Conservation (phyloP, 2,888 invertebrate genomes). For the Scaptomyza parva region DNA sequence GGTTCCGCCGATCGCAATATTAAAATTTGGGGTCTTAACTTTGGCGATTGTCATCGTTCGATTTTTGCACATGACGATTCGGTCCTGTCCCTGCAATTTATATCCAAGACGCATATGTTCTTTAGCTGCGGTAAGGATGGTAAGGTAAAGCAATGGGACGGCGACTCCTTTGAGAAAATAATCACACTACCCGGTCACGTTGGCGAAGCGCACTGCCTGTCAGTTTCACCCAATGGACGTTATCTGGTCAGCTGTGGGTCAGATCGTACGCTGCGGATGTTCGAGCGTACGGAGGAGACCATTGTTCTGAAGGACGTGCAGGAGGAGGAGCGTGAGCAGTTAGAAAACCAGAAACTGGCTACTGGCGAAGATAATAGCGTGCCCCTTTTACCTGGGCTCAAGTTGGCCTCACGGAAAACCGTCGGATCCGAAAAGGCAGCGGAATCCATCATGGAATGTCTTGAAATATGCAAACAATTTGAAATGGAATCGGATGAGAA, state of each 20-base stretch:
- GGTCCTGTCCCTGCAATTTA: slow-evolving; percentile 94
- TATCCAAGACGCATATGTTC: slow-evolving; percentile 96
- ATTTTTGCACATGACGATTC: slow-evolving; percentile 98
- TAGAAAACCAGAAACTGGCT: slow-evolving; percentile 88
- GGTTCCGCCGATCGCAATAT: slow-evolving; percentile 98
- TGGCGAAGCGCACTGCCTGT: slow-evolving; percentile 91
- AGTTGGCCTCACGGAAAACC: slow-evolving; percentile 92
- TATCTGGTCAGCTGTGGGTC: slow-evolving; percentile 92
- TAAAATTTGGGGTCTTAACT: slow-evolving; percentile 99
- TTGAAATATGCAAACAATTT: slow-evolving; percentile 90
- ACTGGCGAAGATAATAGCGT: slow-evolving; percentile 90
- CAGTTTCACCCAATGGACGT: slow-evolving; percentile 92
- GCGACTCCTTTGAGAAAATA: slow-evolving; percentile 95
- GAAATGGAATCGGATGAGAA: slow-evolving; percentile 84
- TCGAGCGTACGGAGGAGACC: slow-evolving; percentile 93
- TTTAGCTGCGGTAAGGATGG: slow-evolving; percentile 98
- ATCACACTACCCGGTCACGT: slow-evolving; percentile 92
- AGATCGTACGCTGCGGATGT: slow-evolving; percentile 94
- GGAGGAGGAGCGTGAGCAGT: slow-evolving; percentile 93
- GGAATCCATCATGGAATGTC: slow-evolving; percentile 95
- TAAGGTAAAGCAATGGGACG: slow-evolving; percentile 98
- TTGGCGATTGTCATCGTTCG: slow-evolving; percentile 98
- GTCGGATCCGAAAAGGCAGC: slow-evolving; percentile 87
- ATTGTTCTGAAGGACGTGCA: slow-evolving; percentile 96
- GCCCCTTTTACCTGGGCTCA: slow-evolving; percentile 90